Percentiles rank a stretch among this genome's conserved stretches.
These are phyloP conservation scores for Oriolus oriolus DNA, from an alignment of 2,113 vertebrate species.

Conservation along the genomic window DNA sequence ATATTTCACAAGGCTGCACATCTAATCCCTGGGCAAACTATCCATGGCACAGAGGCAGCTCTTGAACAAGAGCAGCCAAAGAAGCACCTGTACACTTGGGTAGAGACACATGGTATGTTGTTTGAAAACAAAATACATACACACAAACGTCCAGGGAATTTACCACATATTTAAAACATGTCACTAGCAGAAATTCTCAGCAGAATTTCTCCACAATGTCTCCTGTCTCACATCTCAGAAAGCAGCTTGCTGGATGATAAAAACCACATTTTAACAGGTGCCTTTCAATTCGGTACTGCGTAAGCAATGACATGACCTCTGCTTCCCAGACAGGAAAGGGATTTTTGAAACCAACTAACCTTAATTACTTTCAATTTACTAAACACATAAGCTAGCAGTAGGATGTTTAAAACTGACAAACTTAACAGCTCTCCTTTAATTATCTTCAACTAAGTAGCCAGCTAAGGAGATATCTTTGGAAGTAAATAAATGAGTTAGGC, in stretches of 20 bases:
- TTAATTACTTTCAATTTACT: slow-evolving; percentile 7
- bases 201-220: not conserved
- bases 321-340: not conserved
- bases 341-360: not conserved
- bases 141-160: not conserved
- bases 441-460: not conserved
- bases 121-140: not conserved
- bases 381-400: not conserved
- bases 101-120: not conserved
- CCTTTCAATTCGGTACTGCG: not conserved
- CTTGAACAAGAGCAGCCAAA: not conserved
- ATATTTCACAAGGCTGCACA: not conserved
- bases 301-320: not conserved
- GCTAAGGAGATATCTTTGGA: not conserved
- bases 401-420: not conserved
- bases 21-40: not conserved
- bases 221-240: not conserved
- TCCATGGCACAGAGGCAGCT: not conserved
- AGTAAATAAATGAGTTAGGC: not conserved
- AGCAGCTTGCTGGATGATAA: not conserved
- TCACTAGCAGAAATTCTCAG: not conserved
- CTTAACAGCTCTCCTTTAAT: not conserved
- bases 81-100: not conserved
- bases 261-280: not conserved
- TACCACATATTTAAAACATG: not conserved